Evolutionary conservation across 2,888 invertebrate species (phyloP).

Genomic region (Prenolepis imparis): DNA sequence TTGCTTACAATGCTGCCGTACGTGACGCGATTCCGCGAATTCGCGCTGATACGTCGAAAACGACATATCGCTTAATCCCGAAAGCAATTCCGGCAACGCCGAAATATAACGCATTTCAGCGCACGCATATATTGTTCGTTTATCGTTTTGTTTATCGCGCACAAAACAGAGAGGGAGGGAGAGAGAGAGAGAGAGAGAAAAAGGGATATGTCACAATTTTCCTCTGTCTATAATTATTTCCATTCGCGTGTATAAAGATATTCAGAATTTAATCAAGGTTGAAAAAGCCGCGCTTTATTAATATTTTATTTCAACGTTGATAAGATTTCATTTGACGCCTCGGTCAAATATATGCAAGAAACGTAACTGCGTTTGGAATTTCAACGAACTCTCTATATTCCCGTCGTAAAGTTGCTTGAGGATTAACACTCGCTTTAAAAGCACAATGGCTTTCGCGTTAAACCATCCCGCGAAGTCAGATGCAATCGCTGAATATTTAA

Average conservation of each 20-base stretch:
- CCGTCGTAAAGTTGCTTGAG: not conserved
- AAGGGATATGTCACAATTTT: not conserved
- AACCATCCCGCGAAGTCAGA: constrained; percentile 15
- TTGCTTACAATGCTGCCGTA: constrained; percentile 48
- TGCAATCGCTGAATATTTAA: constrained; percentile 42
- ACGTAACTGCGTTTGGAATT: constrained; percentile 15
- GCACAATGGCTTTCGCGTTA: constrained; percentile 14
- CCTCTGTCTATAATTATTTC: not conserved
- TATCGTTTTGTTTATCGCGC: not conserved
- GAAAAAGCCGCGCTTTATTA: not conserved
- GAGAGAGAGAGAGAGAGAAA: too few species aligned
- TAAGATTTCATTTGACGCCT: constrained; percentile 37
- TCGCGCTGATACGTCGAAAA: constrained; percentile 33
- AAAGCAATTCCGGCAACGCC: constrained; percentile 26
- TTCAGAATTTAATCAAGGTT: not conserved
- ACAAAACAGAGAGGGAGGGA: too few species aligned
- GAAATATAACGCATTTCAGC: constrained; percentile 2
- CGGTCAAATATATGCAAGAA: not conserved
- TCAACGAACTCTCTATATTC: not conserved
- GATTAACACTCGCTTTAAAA: constrained; percentile 39
- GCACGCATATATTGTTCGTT: not conserved
- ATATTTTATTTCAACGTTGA: constrained; percentile 22
- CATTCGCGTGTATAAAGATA: not conserved
- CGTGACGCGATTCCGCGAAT: constrained; percentile 55
- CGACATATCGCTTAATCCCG: constrained; percentile 46